phyloP scores from a whole-genome alignment of 2,797 vertebrate genomes.

The Poeciliopsis gracilis region DNA sequence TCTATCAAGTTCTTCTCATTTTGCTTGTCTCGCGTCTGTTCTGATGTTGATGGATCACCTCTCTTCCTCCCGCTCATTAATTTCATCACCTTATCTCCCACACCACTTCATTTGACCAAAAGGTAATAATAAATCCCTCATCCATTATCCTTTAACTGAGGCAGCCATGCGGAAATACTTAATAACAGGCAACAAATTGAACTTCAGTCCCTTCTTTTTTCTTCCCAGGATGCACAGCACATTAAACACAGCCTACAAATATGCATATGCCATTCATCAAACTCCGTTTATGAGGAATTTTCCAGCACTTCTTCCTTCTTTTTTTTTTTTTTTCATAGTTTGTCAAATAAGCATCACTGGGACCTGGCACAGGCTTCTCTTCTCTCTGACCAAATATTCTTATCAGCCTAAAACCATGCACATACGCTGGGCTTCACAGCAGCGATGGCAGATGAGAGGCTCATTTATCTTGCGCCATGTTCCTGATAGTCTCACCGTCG shows the following conservation, averaged over 20 bases:
- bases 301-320: not conserved
- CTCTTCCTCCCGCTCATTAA: slow-evolving; percentile 98
- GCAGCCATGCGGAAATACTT: slow-evolving; percentile 98
- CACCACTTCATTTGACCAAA: slow-evolving; percentile 98
- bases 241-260: slow-evolving; percentile 77
- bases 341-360: slow-evolving; percentile 44
- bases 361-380: slow-evolving; percentile 45
- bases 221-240: slow-evolving; percentile 79
- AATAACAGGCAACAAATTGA: slow-evolving; percentile 99
- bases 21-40: slow-evolving; percentile 78
- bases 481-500: slow-evolving; percentile 78
- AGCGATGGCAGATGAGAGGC: slow-evolving; percentile 81
- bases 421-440: slow-evolving; percentile 73
- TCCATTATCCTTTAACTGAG: slow-evolving; percentile 98
- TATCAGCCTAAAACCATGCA: slow-evolving; percentile 88
- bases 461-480: slow-evolving; percentile 87
- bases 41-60: slow-evolving; percentile 96
- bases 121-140: slow-evolving; percentile 99
- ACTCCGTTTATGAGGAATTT: slow-evolving; percentile 14
- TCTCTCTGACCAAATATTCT: slow-evolving; percentile 78
- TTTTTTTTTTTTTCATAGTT: slow-evolving; percentile 19
- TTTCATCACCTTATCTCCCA: slow-evolving; percentile 99
- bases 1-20: slow-evolving; percentile 80
- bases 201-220: slow-evolving; percentile 97
- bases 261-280: slow-evolving; percentile 45